A percentile compares a stretch with the other conserved stretches of the same genome.
phyloP scores from a whole-genome alignment of 2,888 invertebrate species.

The Yponomeuta evonymella region DNA sequence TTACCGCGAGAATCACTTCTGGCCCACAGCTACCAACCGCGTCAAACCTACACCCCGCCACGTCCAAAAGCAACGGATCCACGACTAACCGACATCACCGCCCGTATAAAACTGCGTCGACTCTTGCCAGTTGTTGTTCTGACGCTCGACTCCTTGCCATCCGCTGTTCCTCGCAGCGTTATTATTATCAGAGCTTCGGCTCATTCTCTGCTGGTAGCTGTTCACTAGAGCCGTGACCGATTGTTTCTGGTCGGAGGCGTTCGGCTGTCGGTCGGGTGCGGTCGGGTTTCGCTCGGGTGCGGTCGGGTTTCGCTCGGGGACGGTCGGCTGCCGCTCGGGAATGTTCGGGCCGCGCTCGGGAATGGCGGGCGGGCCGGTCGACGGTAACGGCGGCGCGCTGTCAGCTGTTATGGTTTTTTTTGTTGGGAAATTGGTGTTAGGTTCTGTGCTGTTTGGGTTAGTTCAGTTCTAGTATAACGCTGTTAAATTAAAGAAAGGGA shows the following conservation, averaged over 20 bases:
- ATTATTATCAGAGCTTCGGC: conserved; percentile 32
- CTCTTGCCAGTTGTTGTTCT: conserved; percentile 57
- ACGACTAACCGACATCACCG: conserved; percentile 63
- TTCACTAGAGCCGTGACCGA: conserved; percentile 62
- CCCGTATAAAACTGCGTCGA: conserved; percentile 62
- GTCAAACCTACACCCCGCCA: conserved; percentile 14
- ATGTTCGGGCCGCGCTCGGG: conserved; percentile 29
- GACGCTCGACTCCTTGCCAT: conserved; percentile 30
- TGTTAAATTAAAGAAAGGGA: too few relatives aligned
- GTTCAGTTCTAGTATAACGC: too few relatives aligned
- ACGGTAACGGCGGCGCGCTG: conserved; percentile 52
- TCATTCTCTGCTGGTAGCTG: conserved; percentile 61
- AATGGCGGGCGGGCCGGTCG: conserved; percentile 41
- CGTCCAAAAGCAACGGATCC: background rate
- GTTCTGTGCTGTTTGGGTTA: background rate
- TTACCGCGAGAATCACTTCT: background rate
- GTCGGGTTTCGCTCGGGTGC: conserved; percentile 28
- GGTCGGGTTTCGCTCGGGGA: conserved; percentile 38
- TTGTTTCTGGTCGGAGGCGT: conserved; percentile 31
- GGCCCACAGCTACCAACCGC: background rate
- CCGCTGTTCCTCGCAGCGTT: conserved; percentile 39
- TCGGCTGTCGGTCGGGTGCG: conserved; percentile 18
- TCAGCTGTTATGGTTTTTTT: conserved; percentile 29
- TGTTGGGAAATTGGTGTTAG: conserved; percentile 9
- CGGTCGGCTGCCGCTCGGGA: conserved; percentile 36